Conservation (phyloP, 1,140 invertebrate species). For the Eriosoma lanigerum region DNA sequence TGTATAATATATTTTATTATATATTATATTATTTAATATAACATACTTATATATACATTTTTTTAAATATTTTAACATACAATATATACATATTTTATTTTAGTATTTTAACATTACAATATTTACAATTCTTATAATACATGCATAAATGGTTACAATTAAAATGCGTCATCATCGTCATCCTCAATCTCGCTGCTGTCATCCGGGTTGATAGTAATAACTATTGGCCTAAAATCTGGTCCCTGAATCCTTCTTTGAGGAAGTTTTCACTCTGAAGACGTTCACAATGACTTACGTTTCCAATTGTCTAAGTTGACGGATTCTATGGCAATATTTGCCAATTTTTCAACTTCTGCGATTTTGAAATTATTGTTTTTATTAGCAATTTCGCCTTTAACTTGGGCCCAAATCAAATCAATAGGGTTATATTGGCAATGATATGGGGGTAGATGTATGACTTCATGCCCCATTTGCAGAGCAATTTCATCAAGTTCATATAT, state of each 20-base stretch:
- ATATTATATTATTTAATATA: neutral
- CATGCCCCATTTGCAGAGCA: conserved; percentile 10
- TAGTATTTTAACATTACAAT: conserved; percentile 1
- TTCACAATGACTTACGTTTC: conserved; percentile 3
- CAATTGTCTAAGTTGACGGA: neutral
- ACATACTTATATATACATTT: conserved; percentile 1
- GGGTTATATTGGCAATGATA: conserved; percentile 55
- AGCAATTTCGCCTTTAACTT: conserved; percentile 51
- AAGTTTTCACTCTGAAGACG: neutral
- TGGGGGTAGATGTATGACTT: conserved; percentile 51
- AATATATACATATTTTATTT: too few relatives aligned
- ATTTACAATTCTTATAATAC: conserved; percentile 1
- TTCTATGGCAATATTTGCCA: neutral
- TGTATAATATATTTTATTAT: neutral
- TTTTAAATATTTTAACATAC: too few relatives aligned
- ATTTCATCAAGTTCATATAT: conserved; percentile 48
- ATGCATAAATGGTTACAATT: neutral
- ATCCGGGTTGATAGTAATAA: conserved; percentile 4
- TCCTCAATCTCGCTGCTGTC: neutral
- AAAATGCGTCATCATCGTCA: neutral
- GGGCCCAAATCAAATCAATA: conserved; percentile 55
- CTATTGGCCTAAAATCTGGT: conserved; percentile 19
- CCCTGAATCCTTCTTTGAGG: conserved; percentile 18
- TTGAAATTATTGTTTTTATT: conserved; percentile 24
- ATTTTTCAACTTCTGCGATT: neutral